Evolutionary conservation across 2,113 vertebrate genomes (phyloP), one percentile per base, ranked within the genome.

Genomic region (Trogon melanurus): DNA sequence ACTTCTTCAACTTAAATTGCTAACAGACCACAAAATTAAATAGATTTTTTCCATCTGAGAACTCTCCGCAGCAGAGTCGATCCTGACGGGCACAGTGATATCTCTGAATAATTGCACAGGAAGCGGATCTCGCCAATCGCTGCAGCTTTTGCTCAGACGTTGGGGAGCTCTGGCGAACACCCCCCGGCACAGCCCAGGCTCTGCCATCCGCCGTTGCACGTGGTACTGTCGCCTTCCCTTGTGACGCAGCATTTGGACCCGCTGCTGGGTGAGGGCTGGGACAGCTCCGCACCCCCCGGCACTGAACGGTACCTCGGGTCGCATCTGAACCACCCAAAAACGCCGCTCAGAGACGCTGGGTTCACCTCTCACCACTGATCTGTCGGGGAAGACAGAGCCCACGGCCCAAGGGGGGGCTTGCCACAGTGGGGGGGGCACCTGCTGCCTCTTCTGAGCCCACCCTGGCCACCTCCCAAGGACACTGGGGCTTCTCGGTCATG

Each of bases 41-140:
- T 38, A 56, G 91, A 88, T 70, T 70, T 85, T 91, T 96, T 80
- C 94, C 95, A 91, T 93, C 95, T 90, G 94, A 88, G 94, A 66
- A 5, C 79, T 89, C 84, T 83, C 3, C 0, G 2, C 67, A 57
- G 73, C 57, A 18, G 29, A 91, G 58, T 21, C 1, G 22, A 23
- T 83, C 45, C 2, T 9, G 54, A 61, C 56, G 71, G 56, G 80
- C 72, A 13, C 65, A 20, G 51, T 19, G 38, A 62, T 21, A 27
- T 44, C 85, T 32, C 36, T 5, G 58, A 21, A 27, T 25, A 20
- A 56, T 38, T 25, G 66, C 1, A 9, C 19, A 27, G 73, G 38
- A 44, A 17, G 41, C 5, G n/a, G 47, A 54, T 54, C 27, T 45
- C 10, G 7, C 17, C 21, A 3, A 51, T 26, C 5, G 4, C 1